Evolutionary conservation across 1,140 invertebrate species (phyloP), one percentile per base, ranked within the genome.

Genomic region (Drosophila arawakana): DNA sequence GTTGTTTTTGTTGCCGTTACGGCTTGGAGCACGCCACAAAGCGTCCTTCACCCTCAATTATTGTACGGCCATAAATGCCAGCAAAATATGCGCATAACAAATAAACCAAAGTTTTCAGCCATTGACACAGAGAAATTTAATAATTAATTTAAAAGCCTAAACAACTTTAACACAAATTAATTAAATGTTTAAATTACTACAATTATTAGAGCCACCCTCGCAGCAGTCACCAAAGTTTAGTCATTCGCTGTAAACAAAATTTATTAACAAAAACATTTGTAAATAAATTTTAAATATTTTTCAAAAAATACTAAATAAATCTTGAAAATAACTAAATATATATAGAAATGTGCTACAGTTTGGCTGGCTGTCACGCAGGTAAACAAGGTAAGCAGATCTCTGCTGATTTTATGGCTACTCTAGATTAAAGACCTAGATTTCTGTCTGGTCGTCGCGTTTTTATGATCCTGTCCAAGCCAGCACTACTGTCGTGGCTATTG

Each of bases 11-110:
- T 41, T 55, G 50, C 43, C 41, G 34, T 58, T 52, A 44, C 57
- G 60, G 47, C 67, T 76, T 76, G 78, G 76, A 82, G 82, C 82
- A 81, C 81, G 79, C 81, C 81, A 78, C 37, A 68, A 58, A 63
- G 44, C 84, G 83, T 88, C 84, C 83, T 88, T 88, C 83, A 88
- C 83, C 83, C 84, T 89, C 84, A 83, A 73, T 68, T 68, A 70
- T 70, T 71, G 10, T 71, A 13, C 72, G 67, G 66, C 72, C 68
- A 75, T 67, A 78, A 75, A 85, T 74, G 66, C 70, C 66, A 86
- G 35, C 63, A 50, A 67, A 46, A 76, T 82, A 79, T 62, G 71
- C 71, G 75, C 78, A 41, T 35, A 55, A 44, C 72, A 41, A 67
- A 46, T 58, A 61, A 71, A 60, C 55, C 41, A 75, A 61, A 73